Evolutionary conservation across 2,113 vertebrate species (phyloP), one percentile per base, ranked within the genome.

Genomic region (Chaetura pelagica): DNA sequence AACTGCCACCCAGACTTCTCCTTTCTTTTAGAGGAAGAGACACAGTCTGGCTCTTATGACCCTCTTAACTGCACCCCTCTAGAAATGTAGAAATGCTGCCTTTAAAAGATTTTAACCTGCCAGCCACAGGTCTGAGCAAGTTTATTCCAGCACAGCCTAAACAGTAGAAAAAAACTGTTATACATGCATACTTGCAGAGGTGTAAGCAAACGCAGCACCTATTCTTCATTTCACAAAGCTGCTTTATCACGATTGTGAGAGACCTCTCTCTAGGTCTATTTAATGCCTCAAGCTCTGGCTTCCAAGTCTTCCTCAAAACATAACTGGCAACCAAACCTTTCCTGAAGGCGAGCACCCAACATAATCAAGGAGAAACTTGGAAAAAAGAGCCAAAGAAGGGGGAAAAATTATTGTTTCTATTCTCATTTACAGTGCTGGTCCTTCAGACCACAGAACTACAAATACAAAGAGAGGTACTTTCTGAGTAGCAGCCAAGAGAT

Each of bases 1-100:
- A 84, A 75, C 72, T 74, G 85, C 49, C 61, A 86, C 35, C 49
- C 69, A 95, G 87, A 93, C 89, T 95, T 93, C 94, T 95, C 71
- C 68, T 89, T 95, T 92, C 89, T 91, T 62, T 35, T 55, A 42
- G 80, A 49, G 51, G 61, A 74, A 40, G 34, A 7, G 0, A 84
- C 63, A 34, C 38, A 79, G 54, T 54, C 91, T 86, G 68, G 52
- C 42, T 74, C 58, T 59, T 46, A 32, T 7, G 59, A 26, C n/a
- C 85, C 44, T 88, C 29, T 24, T 29, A 68, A 63, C 7, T 9
- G 20, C 11, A 32, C 7, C 46, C 21, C 35, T 63, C 66, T 54
- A 30, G n/a, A 85, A 91, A 83, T 0, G 1, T 54, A 30, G n/a
- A 85, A 91, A 83, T 0, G 1, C 21, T 3, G 0, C 40, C 48